These are phyloP conservation scores for Cricetomys ansorgei DNA, from an alignment of 2,113 vertebrate genomes.

Conservation along the genomic window DNA sequence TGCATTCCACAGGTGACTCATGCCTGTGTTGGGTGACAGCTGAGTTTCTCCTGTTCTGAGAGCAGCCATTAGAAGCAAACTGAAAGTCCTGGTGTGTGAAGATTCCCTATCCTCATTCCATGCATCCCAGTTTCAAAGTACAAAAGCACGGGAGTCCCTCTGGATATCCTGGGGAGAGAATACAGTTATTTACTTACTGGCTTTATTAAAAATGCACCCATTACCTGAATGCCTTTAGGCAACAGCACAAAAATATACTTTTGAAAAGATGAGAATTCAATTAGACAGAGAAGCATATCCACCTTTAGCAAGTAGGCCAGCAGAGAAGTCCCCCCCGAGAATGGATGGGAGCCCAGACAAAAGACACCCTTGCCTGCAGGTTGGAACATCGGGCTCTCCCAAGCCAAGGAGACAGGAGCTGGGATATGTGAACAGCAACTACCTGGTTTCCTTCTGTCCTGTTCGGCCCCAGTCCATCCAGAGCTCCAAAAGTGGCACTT, in stretches of 20 bases:
- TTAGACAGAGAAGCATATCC: constrained; percentile 40
- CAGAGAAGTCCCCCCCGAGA: neutral
- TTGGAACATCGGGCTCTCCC: neutral
- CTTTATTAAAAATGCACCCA: constrained; percentile 78
- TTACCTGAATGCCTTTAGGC: constrained; percentile 74
- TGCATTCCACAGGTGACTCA: neutral
- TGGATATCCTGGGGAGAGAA: constrained; percentile 52
- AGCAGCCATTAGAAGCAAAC: neutral
- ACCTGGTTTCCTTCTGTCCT: neutral
- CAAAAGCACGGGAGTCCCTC: constrained; percentile 33
- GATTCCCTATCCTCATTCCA: neutral
- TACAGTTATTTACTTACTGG: constrained; percentile 67
- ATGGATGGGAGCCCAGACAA: neutral
- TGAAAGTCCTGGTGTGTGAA: neutral
- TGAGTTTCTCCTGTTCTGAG: neutral
- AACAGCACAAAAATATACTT: constrained; percentile 64
- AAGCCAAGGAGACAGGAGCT: neutral
- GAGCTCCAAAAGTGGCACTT: neutral
- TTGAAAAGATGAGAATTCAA: constrained; percentile 55
- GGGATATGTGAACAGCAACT: accelerated
- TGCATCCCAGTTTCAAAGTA: neutral
- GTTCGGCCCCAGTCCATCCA: too few species aligned
- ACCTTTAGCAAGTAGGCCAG: neutral
- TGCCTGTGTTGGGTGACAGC: neutral
- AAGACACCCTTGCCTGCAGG: accelerated